Conservation (phyloP, 1,140 invertebrate species). For the Drosophila rufa region DNA sequence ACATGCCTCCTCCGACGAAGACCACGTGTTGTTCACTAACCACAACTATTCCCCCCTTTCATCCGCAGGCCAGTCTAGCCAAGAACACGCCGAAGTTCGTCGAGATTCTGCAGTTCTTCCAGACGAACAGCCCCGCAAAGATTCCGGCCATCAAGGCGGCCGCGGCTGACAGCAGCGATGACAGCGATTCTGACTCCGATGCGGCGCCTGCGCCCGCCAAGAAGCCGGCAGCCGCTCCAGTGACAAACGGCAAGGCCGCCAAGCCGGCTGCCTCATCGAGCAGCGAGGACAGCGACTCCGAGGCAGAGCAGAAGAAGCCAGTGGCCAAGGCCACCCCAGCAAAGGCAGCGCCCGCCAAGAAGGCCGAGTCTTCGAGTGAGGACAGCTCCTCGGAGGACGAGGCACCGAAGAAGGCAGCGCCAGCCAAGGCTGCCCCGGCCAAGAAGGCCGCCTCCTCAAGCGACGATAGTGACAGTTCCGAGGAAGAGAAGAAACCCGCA, state of each 20-base stretch:
- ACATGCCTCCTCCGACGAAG: neutral
- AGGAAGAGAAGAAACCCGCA: conserved; percentile 45
- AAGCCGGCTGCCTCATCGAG: conserved; percentile 53
- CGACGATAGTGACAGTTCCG: conserved; percentile 43
- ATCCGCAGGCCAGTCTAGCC: conserved; percentile 70
- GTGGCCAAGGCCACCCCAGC: conserved; percentile 16
- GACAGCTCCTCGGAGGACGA: conserved; percentile 63
- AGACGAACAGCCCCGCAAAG: conserved; percentile 86
- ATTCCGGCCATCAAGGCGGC: conserved; percentile 64
- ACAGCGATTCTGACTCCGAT: conserved; percentile 53
- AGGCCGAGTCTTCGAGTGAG: conserved; percentile 51
- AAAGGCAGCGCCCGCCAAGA: conserved; percentile 37
- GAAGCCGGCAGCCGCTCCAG: conserved; percentile 15
- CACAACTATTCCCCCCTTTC: conserved; percentile 20
- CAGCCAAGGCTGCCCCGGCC: conserved; percentile 8
- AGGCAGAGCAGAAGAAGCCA: conserved; percentile 46
- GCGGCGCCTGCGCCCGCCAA: conserved; percentile 41
- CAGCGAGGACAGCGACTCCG: conserved; percentile 64
- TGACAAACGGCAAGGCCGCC: conserved; percentile 45
- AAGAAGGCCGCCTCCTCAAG: conserved; percentile 55
- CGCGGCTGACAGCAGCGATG: conserved; percentile 48
- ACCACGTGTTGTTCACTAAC: conserved; percentile 71
- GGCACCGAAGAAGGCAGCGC: conserved; percentile 54
- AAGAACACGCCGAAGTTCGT: conserved; percentile 86
- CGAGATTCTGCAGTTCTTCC: conserved; percentile 86